Evolutionary conservation across 2,888 invertebrate genomes (phyloP).

Genomic region (Troides aeacus): DNA sequence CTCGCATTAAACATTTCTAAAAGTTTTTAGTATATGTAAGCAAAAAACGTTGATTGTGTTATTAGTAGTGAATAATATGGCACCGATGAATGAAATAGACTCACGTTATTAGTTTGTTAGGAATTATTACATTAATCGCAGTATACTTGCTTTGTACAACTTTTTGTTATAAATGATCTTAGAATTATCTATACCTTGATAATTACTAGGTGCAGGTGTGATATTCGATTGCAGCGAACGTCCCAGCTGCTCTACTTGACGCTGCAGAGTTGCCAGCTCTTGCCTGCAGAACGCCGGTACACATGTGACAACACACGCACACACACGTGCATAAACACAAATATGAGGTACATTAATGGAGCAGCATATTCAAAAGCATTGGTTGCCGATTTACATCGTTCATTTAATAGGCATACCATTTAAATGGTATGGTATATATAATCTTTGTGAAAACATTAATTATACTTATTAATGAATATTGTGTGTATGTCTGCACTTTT

Average conservation of each 20-base stretch:
- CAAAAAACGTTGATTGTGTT: no score
- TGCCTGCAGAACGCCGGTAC: slow-evolving; percentile 71
- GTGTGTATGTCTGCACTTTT: no score
- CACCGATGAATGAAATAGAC: no score
- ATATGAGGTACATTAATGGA: slow-evolving; percentile 21
- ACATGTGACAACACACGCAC: slow-evolving; percentile 75
- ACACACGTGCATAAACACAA: slow-evolving; percentile 43
- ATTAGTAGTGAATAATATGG: no score
- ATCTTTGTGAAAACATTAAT: neutral
- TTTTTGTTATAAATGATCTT: neutral
- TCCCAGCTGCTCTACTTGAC: slow-evolving; percentile 85
- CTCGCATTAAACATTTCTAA: no score
- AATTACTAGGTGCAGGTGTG: slow-evolving; percentile 57
- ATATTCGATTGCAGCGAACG: slow-evolving; percentile 63
- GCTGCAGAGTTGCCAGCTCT: slow-evolving; percentile 90
- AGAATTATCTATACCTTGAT: slow-evolving; percentile 49
- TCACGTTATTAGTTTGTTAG: no score
- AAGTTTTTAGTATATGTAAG: no score
- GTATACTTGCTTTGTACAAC: no score
- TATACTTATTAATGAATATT: no score
- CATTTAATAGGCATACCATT: no score
- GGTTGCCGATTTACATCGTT: neutral
- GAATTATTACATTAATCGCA: no score
- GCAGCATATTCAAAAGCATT: neutral
- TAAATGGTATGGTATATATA: neutral